Base-by-base conservation (phyloP, 2,888 invertebrate species). In the Globia sparganii region DNA sequence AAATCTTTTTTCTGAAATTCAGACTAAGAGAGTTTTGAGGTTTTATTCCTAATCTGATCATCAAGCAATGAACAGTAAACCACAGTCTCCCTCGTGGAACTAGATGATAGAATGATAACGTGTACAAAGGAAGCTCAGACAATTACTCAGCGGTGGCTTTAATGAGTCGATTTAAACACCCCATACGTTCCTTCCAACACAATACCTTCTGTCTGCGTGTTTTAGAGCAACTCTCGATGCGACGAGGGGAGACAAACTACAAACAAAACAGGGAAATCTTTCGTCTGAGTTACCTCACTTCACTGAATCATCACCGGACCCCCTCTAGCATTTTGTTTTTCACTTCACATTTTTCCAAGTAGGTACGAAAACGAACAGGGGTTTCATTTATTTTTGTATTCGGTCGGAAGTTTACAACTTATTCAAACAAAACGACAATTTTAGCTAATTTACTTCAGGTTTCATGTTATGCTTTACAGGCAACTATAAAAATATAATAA, bases 241-340 rank as follows among this genome's bases (percentile, higher is more conserved):
- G 88, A 92, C 75, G 80, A 88, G 94, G 94, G 94, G 95, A 94
- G 92, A 93, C 91, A 91, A 86, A 91, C 91, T 92, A 91, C 91
- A 92, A 94, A 94, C 94, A 93, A 94, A 95, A 94, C 94, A 91
- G 91, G 93, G 91, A 94, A 94, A 93, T 91, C 92, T 91, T 91
- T 92, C 93, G 93, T 94, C 91, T 91, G 92, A 91, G 91, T 93
- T 93, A 93, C 93, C 92, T 92, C 89, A 90, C 91, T 91, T 91
- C 87, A 90, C 76, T 83, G 79, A 84, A 86, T 88, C 87, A 77
- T 86, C 88, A 88, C 83, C 81, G n/a, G n/a, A 84, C 86, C 82
- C 84, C 83, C 81, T 84, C 84, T 49, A 65, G 75, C 31, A 18
- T 79, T 76, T 64, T 84, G 87, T 83, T 68, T 83, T 81, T 83